Evolutionary conservation across 1,140 invertebrate species (phyloP), one percentile per base, ranked within the genome.

Genomic region (Drosophila micromelanica): DNA sequence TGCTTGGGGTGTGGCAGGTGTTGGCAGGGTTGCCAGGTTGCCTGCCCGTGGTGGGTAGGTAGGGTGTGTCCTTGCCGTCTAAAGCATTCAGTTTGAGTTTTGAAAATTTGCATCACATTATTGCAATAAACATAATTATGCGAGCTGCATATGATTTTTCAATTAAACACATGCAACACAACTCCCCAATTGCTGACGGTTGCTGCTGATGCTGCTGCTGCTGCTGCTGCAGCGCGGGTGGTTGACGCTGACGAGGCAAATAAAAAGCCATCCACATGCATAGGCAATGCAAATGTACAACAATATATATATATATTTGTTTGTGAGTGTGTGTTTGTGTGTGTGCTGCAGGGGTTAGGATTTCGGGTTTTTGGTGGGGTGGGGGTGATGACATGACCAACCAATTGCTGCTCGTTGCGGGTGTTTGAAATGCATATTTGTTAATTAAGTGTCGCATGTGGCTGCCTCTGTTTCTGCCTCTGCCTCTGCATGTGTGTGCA

Each of bases 81-180:
- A 87, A 74, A 79, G 63, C 77, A 77, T 82, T 87, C 84, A 71
- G 84, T 89, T 87, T 76, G 84, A 84, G 84, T 76, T 82, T 68
- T 69, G 72, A 65, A 76, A 87, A 87, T 87, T 87, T 82, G 84
- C 84, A 87, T 87, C 86, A 84, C 80, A 90, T 90, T 90, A 87
- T 87, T 90, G 86, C 86, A 90, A 90, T 90, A 90, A 90, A 90
- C 86, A 90, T 90, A 90, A 90, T 90, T 90, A 90, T 90, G 81
- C 81, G 78, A 81, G 76, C 76, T 90, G 86, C 86, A 90, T 90
- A 90, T 90, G 86, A 90, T 90, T 90, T 90, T 90, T 90, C 86
- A 90, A 90, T 90, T 86, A 90, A 90, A 90, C 86, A 87, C 84
- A 81, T 86, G 81, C 81, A 80, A 87, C 78, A 73, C 62, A 76